Base-by-base conservation (phyloP, 92 coral and sea anemone genomes). In the Meandrina meandrites region DNA sequence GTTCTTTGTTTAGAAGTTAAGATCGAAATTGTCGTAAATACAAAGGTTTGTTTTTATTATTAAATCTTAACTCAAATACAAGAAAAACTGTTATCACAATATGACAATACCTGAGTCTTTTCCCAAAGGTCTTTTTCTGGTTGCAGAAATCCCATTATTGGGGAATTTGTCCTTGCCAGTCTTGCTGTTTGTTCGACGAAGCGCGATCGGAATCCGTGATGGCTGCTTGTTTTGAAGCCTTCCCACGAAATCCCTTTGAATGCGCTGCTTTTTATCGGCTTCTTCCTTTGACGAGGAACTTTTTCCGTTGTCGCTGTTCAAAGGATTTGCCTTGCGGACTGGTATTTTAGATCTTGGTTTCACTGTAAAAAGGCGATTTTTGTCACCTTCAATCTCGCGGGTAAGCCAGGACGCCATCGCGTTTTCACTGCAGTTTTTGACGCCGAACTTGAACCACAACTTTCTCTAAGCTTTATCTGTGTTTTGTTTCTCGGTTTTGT, bases 201-300 rank as follows among this genome's bases (percentile, higher is more conserved):
- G 15, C 32, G 3, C 1, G 32, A 66, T 66, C 71, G 71, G 71
- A 11, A 66, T 66, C 34, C 71, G 71, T 13, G 71, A 66, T 27
- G 71, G 71, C 35, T 17, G 71, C 71, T 66, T 66, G 71, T 66
- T 66, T 66, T 66, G 71, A 27, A 2, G 31, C 48, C 27, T 74
- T n/a, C 19, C 78, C 27, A 36, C 22, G 51, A 10, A 37, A 74
- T 74, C 27, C 51, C 27, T 36, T 27, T 8, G n/a, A 15, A 42
- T 74, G 45, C 51, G 78, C 78, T 42, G 78, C 47, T 74, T 42
- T n/a, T 17, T n/a, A 18, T 74, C 24, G 9, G 24, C 51, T 74
- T 74, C 78, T 50, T 74, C 78, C 27, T 74, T 42, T 5, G 48
- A 35, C 51, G 78, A 74, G 48, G 47, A 18, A 74, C 51, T 74